Evolutionary conservation across 1,140 invertebrate species (phyloP).

Genomic region (Sipha flava): DNA sequence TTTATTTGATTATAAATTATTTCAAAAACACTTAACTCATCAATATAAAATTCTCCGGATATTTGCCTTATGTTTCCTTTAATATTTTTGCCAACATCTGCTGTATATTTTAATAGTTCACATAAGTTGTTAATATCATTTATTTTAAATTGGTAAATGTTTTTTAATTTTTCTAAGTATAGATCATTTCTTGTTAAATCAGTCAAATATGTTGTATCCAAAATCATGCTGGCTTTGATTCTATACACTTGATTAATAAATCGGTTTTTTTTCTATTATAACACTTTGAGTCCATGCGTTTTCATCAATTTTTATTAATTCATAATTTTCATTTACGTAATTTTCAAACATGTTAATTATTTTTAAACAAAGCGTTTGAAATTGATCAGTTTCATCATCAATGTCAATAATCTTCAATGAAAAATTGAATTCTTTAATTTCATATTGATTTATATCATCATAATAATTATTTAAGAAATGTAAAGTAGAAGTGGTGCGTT

Average conservation of each 20-base stretch:
- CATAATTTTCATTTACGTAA: background rate
- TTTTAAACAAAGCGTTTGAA: background rate
- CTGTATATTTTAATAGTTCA: background rate
- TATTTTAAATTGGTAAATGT: background rate
- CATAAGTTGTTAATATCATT: slow-evolving; percentile 10
- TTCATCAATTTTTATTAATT: background rate
- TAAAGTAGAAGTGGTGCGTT: background rate
- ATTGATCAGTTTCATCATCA: background rate
- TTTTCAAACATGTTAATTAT: background rate
- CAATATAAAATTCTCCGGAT: background rate
- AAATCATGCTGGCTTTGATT: background rate
- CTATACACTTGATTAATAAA: background rate
- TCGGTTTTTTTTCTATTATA: background rate
- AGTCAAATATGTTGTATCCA: background rate
- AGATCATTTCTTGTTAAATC: background rate
- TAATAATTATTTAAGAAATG: background rate
- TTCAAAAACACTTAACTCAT: background rate
- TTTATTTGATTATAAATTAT: background rate
- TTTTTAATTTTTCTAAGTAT: background rate
- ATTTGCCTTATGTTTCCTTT: background rate
- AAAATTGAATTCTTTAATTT: background rate
- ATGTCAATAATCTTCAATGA: background rate
- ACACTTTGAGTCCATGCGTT: background rate
- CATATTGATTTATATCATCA: background rate
- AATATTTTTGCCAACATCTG: background rate